phyloP scores from a whole-genome alignment of 2,888 invertebrate species.

The Ormyrus labotus region DNA sequence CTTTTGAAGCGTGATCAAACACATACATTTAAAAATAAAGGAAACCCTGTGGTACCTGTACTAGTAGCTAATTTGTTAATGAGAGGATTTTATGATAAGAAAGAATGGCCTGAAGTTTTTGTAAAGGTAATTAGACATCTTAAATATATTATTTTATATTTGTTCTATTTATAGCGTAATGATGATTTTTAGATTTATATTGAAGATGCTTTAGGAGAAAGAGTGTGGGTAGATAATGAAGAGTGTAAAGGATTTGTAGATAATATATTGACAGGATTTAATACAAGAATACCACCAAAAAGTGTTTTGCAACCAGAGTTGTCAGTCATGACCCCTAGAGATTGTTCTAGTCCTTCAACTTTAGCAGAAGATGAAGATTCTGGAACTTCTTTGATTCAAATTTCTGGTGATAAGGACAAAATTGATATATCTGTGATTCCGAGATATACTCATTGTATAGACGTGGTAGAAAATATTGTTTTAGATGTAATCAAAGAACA shows the following conservation, averaged over 20 bases:
- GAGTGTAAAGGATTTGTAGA: slow-evolving; percentile 94
- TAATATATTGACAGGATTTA: slow-evolving; percentile 91
- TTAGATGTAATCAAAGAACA: slow-evolving; percentile 93
- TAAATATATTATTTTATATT: slow-evolving; percentile 21
- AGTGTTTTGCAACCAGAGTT: slow-evolving; percentile 82
- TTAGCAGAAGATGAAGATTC: slow-evolving; percentile 72
- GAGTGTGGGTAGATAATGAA: slow-evolving; percentile 95
- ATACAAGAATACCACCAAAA: slow-evolving; percentile 86
- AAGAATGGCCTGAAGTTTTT: slow-evolving; percentile 94
- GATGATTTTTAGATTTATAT: slow-evolving; percentile 84
- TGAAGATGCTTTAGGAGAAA: slow-evolving; percentile 95
- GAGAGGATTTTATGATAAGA: slow-evolving; percentile 87
- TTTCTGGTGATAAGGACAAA: slow-evolving; percentile 70
- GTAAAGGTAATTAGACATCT: slow-evolving; percentile 81
- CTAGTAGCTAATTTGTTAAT: slow-evolving; percentile 90
- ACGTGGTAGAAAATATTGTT: slow-evolving; percentile 87
- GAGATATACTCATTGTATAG: slow-evolving; percentile 80
- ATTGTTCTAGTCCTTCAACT: slow-evolving; percentile 71
- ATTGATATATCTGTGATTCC: slow-evolving; percentile 77
- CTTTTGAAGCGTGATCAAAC: slow-evolving; percentile 85
- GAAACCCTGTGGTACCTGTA: slow-evolving; percentile 87
- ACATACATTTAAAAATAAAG: slow-evolving; percentile 86
- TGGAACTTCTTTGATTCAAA: slow-evolving; percentile 64
- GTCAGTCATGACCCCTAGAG: slow-evolving; percentile 68
- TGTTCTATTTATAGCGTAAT: slow-evolving; percentile 6